Evolutionary conservation across 1,140 invertebrate species (phyloP).

Genomic region (Telenomus remus): DNA sequence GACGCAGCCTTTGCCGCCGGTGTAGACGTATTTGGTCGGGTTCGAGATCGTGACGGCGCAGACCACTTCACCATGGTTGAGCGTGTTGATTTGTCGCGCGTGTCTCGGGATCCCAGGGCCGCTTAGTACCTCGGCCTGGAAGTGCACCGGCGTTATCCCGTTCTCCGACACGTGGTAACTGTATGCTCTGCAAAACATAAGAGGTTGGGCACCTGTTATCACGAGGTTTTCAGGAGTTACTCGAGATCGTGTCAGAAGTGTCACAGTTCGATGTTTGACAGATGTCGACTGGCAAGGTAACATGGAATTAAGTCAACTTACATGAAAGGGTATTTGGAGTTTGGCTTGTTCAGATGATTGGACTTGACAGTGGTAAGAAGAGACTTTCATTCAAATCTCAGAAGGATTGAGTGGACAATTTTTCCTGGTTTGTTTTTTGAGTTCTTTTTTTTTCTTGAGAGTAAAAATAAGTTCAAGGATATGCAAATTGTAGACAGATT

Average conservation of each 20-base stretch:
- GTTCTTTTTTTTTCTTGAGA: too few species aligned
- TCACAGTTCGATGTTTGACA: constrained; percentile 19
- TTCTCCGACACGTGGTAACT: constrained; percentile 85
- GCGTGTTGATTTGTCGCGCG: constrained; percentile 84
- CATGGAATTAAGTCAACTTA: constrained; percentile 25
- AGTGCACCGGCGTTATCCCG: constrained; percentile 86
- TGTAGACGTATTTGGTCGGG: constrained; percentile 89
- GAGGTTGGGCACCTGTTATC: constrained; percentile 37
- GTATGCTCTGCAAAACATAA: constrained; percentile 79
- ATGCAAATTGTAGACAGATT: too few species aligned
- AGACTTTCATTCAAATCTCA: too few species aligned
- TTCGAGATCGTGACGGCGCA: constrained; percentile 91
- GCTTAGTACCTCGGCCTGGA: constrained; percentile 90
- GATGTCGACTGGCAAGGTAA: constrained; percentile 16
- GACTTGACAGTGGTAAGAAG: too few species aligned
- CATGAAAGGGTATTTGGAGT: too few species aligned
- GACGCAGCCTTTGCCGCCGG: constrained; percentile 93
- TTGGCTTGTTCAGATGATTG: too few species aligned
- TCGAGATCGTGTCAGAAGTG: constrained; percentile 17
- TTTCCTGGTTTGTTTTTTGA: too few species aligned
- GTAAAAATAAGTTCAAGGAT: too few species aligned
- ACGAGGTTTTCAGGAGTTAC: constrained; percentile 2
- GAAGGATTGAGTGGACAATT: too few species aligned
- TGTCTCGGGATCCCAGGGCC: constrained; percentile 93
- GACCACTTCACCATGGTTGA: constrained; percentile 90